Conservation (phyloP, 2,888 invertebrate species). For the Diplazon laetatorius region DNA sequence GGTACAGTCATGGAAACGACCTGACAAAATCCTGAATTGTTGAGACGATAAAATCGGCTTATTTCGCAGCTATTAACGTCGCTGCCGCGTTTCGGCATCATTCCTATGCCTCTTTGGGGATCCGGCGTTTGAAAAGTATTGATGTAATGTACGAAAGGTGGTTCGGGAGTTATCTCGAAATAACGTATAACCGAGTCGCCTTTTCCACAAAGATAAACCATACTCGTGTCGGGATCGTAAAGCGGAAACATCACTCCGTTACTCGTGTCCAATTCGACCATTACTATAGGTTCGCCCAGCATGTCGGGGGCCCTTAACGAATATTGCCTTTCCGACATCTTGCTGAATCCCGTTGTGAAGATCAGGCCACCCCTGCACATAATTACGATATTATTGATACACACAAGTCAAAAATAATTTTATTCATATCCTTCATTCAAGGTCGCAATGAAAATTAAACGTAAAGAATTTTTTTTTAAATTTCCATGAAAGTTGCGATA, state of each 20-base stretch:
- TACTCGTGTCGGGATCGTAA: constrained; percentile 97
- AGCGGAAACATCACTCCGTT: constrained; percentile 98
- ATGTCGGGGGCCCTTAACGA: constrained; percentile 96
- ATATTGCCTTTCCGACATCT: constrained; percentile 99
- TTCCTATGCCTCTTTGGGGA: constrained; percentile 97
- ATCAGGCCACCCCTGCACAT: constrained; percentile 80
- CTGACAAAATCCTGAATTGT: constrained; percentile 97
- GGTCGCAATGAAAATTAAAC: too few relatives aligned
- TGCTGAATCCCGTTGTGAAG: constrained; percentile 91
- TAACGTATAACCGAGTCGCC: constrained; percentile 99
- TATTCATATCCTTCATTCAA: neutral
- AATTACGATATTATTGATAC: neutral
- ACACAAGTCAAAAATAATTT: neutral
- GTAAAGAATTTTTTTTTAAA: too few relatives aligned
- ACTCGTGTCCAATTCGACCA: constrained; percentile 96
- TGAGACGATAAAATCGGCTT: constrained; percentile 96
- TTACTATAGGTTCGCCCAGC: constrained; percentile 93
- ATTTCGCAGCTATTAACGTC: constrained; percentile 98
- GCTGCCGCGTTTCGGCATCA: constrained; percentile 99
- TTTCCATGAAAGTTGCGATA: too few relatives aligned
- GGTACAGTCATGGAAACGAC: constrained; percentile 99
- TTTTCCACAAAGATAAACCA: constrained; percentile 98
- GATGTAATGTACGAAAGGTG: constrained; percentile 97
- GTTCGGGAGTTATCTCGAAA: constrained; percentile 96
- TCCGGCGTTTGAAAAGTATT: constrained; percentile 99